These are phyloP conservation scores for Lophotriccus pileatus DNA, from an alignment of 2,797 vertebrate genomes.

Conservation along the genomic window DNA sequence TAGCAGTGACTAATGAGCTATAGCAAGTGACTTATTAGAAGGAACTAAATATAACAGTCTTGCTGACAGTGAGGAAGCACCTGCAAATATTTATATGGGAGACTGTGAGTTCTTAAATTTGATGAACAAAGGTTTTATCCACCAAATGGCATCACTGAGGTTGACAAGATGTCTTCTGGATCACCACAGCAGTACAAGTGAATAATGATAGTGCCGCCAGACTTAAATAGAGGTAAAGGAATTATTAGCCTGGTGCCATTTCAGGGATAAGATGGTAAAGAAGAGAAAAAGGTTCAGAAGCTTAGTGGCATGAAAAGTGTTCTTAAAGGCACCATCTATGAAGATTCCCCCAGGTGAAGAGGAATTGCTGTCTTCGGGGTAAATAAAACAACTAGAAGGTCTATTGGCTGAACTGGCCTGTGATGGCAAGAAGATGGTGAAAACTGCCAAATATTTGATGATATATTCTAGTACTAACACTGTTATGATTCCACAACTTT, in stretches of 20 bases:
- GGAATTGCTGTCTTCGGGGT: not conserved
- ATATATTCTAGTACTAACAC: not conserved
- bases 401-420: not conserved
- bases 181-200: not conserved
- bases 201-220: not conserved
- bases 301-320: not conserved
- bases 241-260: not conserved
- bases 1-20: conserved; percentile 36
- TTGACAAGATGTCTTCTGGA: not conserved
- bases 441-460: not conserved
- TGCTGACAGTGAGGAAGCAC: not conserved
- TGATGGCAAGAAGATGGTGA: not conserved
- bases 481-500: not conserved
- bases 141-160: not conserved
- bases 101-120: not conserved
- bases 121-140: not conserved
- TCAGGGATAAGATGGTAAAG: not conserved
- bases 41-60: conserved; percentile 14
- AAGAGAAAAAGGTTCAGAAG: not conserved
- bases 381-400: not conserved
- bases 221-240: not conserved
- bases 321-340: not conserved
- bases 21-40: conserved; percentile 6
- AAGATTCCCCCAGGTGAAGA: not conserved
- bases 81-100: conserved; percentile 1